Evolutionary conservation across 1,140 invertebrate species (phyloP).

Genomic region (Mylabris phalerata): DNA sequence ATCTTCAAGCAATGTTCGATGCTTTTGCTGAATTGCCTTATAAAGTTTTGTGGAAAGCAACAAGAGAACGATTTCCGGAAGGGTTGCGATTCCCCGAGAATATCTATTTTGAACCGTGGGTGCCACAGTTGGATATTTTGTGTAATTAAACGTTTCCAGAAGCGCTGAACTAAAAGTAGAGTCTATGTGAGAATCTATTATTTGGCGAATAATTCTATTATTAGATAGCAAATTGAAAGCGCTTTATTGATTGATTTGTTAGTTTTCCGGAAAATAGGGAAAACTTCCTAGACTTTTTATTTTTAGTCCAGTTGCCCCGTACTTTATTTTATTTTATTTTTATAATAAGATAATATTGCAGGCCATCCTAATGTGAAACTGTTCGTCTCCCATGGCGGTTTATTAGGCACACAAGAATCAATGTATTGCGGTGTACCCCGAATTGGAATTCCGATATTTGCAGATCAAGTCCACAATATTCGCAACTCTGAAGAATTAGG

Average conservation of each 20-base stretch:
- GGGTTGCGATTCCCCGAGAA: constrained; percentile 45
- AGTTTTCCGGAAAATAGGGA: no score
- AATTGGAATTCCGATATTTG: constrained; percentile 49
- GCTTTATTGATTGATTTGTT: no score
- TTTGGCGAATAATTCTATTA: no score
- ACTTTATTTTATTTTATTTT: no score
- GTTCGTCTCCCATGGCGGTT: constrained; percentile 54
- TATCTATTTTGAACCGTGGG: constrained; percentile 56
- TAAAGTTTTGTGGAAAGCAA: constrained; percentile 58
- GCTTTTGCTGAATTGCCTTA: constrained; percentile 52
- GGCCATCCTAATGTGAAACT: constrained; percentile 47
- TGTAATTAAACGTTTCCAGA: constrained; percentile 27
- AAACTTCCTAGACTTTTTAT: no score
- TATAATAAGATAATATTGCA: constrained; percentile 6
- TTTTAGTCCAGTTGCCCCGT: no score
- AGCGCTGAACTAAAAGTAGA: no score
- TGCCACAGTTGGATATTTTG: constrained; percentile 62
- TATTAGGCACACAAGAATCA: constrained; percentile 48
- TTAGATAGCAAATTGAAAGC: no score
- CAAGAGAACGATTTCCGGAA: constrained; percentile 39
- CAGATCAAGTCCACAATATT: constrained; percentile 49
- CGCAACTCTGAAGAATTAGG: constrained; percentile 38
- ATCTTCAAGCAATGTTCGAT: constrained; percentile 43
- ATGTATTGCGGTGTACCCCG: constrained; percentile 49
- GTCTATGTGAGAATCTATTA: constrained; percentile 33